phyloP scores from a whole-genome alignment of 2,797 vertebrate species.

The Coilia nasus region DNA sequence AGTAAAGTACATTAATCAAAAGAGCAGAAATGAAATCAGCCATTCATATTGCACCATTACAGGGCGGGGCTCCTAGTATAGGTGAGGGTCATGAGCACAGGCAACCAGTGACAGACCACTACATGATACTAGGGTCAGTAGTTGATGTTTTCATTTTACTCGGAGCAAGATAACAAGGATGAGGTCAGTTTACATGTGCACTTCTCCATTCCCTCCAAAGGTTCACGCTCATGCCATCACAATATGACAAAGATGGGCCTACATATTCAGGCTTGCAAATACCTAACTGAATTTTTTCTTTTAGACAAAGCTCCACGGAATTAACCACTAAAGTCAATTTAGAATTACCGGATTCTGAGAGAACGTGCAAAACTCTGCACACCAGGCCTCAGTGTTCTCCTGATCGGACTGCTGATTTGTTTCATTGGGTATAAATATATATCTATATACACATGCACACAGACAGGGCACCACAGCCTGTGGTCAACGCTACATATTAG shows the following conservation, averaged over 20 bases:
- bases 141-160: neutral
- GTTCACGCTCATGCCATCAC: neutral
- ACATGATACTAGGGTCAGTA: neutral
- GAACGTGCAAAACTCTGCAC: neutral
- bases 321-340: neutral
- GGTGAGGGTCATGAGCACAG: neutral
- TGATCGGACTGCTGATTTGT: neutral
- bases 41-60: constrained; percentile 23
- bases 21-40: neutral
- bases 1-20: neutral
- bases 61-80: neutral
- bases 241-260: neutral
- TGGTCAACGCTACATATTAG: constrained; percentile 20
- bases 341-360: neutral
- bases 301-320: constrained; percentile 2
- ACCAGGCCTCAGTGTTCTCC: constrained; percentile 10
- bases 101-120: neutral
- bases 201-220: neutral
- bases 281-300: neutral
- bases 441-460: constrained; percentile 27
- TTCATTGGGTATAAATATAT: constrained; percentile 7
- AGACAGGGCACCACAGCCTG: constrained; percentile 8
- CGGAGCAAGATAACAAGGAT: neutral
- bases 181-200: neutral
- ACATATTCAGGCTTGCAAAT: neutral